Percentiles rank a stretch among this genome's conserved stretches.
These are phyloP conservation scores for Glandiceps talaboti DNA, from an alignment of 53 echinoderm and acorn worm genomes.

Conservation along the genomic window DNA sequence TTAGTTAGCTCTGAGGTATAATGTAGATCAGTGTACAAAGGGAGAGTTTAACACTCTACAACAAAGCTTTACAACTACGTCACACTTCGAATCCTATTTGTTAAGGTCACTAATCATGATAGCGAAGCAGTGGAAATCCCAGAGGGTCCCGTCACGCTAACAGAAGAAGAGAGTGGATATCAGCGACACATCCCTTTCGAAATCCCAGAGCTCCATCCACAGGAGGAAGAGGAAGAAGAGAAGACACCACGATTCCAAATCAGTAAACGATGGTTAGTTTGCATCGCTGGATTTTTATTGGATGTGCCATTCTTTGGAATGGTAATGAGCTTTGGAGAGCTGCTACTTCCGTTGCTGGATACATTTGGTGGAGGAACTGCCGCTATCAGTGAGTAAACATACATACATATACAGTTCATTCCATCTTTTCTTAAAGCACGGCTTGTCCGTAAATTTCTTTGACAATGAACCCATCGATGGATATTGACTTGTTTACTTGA, in stretches of 20 bases:
- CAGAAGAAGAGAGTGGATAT: neutral
- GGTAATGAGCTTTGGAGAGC: slow-evolving; percentile 95
- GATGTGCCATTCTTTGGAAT: slow-evolving; percentile 86
- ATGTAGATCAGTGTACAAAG: too few relatives aligned
- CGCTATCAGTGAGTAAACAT: slow-evolving; percentile 68
- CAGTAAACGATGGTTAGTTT: slow-evolving; percentile 48
- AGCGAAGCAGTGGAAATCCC: too few relatives aligned
- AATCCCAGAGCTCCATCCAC: neutral
- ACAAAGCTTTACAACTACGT: too few relatives aligned
- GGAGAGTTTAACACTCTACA: too few relatives aligned
- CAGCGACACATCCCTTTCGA: neutral
- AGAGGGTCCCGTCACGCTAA: too few relatives aligned
- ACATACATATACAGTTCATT: too few relatives aligned
- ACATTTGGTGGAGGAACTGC: slow-evolving; percentile 46
- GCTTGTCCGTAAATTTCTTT: neutral
- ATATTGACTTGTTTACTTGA: neutral
- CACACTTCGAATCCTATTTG: too few relatives aligned
- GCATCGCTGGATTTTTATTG: slow-evolving; percentile 65
- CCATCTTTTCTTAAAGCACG: neutral
- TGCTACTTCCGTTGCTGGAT: slow-evolving; percentile 49
- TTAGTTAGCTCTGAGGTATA: too few relatives aligned
- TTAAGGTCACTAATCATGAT: too few relatives aligned
- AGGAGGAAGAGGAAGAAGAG: neutral
- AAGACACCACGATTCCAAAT: neutral
- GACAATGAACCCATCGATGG: neutral